Evolutionary conservation across 2,888 invertebrate genomes (phyloP).

Genomic region (Formica aserva): DNA sequence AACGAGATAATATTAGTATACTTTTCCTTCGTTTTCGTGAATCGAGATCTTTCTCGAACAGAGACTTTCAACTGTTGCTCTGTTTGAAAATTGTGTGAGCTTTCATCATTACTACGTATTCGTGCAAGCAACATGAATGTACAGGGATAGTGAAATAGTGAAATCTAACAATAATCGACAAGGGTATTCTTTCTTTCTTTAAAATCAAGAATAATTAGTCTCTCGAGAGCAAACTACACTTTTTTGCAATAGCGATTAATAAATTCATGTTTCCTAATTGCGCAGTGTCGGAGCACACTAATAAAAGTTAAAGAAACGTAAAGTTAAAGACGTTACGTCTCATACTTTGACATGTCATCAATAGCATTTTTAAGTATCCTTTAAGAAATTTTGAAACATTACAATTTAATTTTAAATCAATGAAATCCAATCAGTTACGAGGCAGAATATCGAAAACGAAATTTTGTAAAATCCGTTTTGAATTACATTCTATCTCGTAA

Average conservation of each 20-base stretch:
- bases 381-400: neutral
- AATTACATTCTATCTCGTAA: neutral
- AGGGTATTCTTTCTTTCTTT: neutral
- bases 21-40: too few species aligned
- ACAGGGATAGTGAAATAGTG: neutral
- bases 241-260: neutral
- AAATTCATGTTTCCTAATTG: neutral
- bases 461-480: neutral
- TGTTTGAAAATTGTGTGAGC: slow-evolving; percentile 19
- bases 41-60: slow-evolving; percentile 5
- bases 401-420: neutral
- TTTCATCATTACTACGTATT: slow-evolving; percentile 16
- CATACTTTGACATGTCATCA: neutral
- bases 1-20: neutral
- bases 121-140: slow-evolving; percentile 4
- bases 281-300: neutral
- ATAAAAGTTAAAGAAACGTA: neutral
- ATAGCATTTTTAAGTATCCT: neutral
- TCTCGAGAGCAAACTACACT: neutral
- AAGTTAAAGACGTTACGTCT: neutral
- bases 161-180: neutral
- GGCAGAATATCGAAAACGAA: neutral
- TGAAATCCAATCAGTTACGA: neutral
- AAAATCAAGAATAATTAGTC: neutral
- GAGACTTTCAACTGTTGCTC: slow-evolving; percentile 19